These are phyloP conservation scores for Patiria pectinifera DNA, from an alignment of 53 echinoderm and acorn worm genomes.

Conservation along the genomic window DNA sequence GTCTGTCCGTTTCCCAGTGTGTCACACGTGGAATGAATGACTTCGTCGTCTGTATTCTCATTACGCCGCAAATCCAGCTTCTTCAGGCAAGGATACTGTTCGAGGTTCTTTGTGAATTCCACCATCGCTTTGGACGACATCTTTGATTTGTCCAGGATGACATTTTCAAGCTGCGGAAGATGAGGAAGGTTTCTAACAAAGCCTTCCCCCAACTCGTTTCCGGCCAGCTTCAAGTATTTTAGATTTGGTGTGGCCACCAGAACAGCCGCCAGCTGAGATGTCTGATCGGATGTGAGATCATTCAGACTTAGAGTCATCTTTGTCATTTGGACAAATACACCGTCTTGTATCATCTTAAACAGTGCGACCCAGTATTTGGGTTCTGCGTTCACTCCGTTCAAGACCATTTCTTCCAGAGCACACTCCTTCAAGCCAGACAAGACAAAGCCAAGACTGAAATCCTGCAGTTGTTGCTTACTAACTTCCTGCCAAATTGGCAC, in stretches of 20 bases:
- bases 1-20: conserved; percentile 13
- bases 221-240: conserved; percentile 64
- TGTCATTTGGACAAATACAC: conserved; percentile 29
- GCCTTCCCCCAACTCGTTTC: conserved; percentile 60
- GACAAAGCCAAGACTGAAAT: conserved; percentile 67
- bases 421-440: conserved; percentile 60
- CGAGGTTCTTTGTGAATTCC: conserved; percentile 41
- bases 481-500: conserved; percentile 70
- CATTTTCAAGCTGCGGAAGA: conserved; percentile 36
- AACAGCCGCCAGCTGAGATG: conserved; percentile 49
- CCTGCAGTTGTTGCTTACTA: conserved; percentile 51
- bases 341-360: conserved; percentile 45
- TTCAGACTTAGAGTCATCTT: conserved; percentile 68
- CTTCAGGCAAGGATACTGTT: conserved; percentile 28
- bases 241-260: conserved; percentile 46
- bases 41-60: conserved; percentile 32
- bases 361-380: conserved; percentile 45
- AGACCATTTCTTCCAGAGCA: conserved; percentile 46
- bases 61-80: conserved; percentile 67
- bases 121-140: conserved; percentile 56
- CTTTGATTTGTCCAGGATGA: conserved; percentile 62
- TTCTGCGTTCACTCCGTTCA: conserved; percentile 67
- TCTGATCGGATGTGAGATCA: conserved; percentile 28
- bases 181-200: conserved; percentile 49
- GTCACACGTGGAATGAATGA: conserved; percentile 25